phyloP scores from a whole-genome alignment of 2,888 invertebrate genomes.

The Lapara coniferarum region DNA sequence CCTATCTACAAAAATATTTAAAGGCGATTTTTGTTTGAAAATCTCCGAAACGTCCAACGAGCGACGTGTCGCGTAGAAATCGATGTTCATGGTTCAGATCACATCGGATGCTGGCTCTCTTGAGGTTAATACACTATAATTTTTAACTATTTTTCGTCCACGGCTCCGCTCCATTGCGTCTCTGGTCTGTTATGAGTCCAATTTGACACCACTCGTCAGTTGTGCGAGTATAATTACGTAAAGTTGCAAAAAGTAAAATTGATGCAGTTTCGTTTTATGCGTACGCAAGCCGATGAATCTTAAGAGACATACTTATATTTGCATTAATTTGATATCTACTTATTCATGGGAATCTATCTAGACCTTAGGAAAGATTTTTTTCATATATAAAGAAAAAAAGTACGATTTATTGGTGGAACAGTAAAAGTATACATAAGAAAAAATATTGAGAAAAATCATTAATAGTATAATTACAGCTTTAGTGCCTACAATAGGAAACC shows the following conservation, averaged over 20 bases:
- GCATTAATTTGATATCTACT: too few relatives aligned
- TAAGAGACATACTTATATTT: too few relatives aligned
- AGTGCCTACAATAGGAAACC: too few relatives aligned
- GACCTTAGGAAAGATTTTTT: too few relatives aligned
- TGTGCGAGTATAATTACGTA: constrained; percentile 13
- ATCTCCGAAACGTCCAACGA: constrained; percentile 40
- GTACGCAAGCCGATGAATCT: too few relatives aligned
- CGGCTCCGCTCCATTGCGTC: constrained; percentile 17
- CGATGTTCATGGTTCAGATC: constrained; percentile 63
- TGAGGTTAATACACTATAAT: constrained; percentile 47
- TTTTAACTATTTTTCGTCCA: constrained; percentile 45
- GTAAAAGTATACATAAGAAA: too few relatives aligned
- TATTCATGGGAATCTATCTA: too few relatives aligned
- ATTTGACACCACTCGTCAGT: constrained; percentile 12
- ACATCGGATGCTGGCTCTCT: constrained; percentile 51
- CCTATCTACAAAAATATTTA: not conserved
- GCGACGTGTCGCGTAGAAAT: constrained; percentile 42
- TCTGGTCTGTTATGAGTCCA: constrained; percentile 9
- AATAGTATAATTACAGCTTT: too few relatives aligned
- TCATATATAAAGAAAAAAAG: too few relatives aligned
- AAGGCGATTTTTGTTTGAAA: not conserved
- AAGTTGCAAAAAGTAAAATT: not conserved
- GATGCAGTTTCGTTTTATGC: not conserved
- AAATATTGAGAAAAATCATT: too few relatives aligned
- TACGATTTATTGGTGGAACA: too few relatives aligned